Evolutionary conservation across 2,888 invertebrate species (phyloP), one percentile per base, ranked within the genome.

Genomic region (Dexiosoma caninum): DNA sequence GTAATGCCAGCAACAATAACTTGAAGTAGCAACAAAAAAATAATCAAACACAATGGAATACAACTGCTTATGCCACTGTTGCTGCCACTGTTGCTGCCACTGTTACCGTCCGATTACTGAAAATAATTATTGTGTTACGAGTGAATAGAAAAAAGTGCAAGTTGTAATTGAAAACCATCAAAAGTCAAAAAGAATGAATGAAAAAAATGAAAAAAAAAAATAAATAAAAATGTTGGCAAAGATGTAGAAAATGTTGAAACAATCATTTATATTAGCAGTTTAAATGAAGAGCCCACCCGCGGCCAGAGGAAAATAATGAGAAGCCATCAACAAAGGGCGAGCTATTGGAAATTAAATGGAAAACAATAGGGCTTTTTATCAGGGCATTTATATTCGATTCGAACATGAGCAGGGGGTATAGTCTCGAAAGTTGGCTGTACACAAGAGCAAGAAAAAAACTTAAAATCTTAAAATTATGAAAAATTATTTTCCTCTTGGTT

Each of bases 131-230:
- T 67, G 69, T 44, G 66, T 64, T 70, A 19, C 37, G 30, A 70
- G 27, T 49, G 46, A 66, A 55, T 46, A 21, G 51, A 32, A 71
- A 71, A n/a, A 67, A 46, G 67, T 78, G 72, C 53, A 60, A 67
- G 76, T 64, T 72, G 80, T 81, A 81, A 81, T 81, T 76, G 71
- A 72, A 81, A 76, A 81, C 80, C 80, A 67, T 60, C 80, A 76
- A 72, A 70, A 70, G 44, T 77, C 53, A 53, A 62, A 69, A 51
- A 21, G 57, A 46, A 72, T 60, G 21, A 74, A 64, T 71, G 49
- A 49, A 6, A 46, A 40, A 49, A 74, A 64, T 71, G 49, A 49
- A 6, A 46, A 40, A 49, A 64, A 53, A 59, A 23, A 21, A 30
- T 51, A 44, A 66, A 49, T 37, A 37, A 30, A 46, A 37, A 30